phyloP scores from a whole-genome alignment of 2,888 invertebrate genomes.

The Lydus trimaculatus region DNA sequence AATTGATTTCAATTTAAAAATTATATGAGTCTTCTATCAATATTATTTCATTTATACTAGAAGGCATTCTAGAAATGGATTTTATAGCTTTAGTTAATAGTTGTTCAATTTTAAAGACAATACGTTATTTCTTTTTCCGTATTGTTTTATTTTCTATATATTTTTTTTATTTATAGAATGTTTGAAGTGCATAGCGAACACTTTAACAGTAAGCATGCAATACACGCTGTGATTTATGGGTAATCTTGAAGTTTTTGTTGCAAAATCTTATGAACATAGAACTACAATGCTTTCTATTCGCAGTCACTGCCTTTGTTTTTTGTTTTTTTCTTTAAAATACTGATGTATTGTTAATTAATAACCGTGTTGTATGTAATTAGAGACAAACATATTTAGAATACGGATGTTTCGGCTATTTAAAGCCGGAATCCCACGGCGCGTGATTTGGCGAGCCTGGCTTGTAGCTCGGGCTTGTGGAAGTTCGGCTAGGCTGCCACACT shows the following conservation, averaged over 20 bases:
- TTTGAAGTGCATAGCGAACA: background rate
- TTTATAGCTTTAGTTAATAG: constrained; percentile 4
- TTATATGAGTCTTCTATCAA: background rate
- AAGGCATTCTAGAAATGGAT: constrained; percentile 1
- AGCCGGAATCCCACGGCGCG: too few species aligned
- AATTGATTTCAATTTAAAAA: background rate
- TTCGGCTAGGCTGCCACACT: too few species aligned
- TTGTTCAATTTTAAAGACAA: constrained; percentile 6
- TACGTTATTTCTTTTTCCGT: background rate
- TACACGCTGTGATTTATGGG: background rate
- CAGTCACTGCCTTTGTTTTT: background rate
- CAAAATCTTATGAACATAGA: constrained; percentile 14
- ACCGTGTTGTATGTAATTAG: constrained; percentile 4
- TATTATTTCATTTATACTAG: constrained; percentile 1
- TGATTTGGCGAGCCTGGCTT: too few species aligned
- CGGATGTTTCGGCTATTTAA: too few species aligned
- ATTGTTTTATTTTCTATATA: background rate
- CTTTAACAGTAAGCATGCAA: background rate
- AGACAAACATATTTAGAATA: too few species aligned
- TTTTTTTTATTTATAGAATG: background rate
- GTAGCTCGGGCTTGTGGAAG: too few species aligned
- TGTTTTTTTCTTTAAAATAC: background rate
- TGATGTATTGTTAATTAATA: constrained; percentile 24
- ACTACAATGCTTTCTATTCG: constrained; percentile 11
- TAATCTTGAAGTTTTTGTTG: constrained; percentile 18